These are phyloP conservation scores for Cyclina sinensis DNA, from an alignment of 1,140 invertebrate species.

Conservation along the genomic window DNA sequence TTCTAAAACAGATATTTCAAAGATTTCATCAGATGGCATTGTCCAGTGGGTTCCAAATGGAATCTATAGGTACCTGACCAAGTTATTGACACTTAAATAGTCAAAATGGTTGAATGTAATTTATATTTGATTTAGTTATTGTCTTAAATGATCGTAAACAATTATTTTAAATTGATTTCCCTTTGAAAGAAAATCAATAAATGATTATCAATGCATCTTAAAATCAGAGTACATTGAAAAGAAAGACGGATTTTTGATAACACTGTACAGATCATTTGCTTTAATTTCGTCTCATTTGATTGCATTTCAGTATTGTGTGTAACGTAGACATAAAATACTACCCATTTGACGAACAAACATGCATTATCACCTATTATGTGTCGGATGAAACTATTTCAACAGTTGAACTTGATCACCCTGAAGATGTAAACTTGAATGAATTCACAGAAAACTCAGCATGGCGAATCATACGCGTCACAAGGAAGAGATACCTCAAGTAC, in stretches of 20 bases:
- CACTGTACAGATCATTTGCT: no score
- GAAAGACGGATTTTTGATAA: no score
- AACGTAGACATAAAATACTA: conserved; percentile 57
- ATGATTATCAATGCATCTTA: no score
- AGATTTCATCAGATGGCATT: neutral
- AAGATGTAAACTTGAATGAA: neutral
- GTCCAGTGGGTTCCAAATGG: conserved; percentile 25
- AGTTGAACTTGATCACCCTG: neutral
- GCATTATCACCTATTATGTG: conserved; percentile 38
- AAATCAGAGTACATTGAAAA: no score
- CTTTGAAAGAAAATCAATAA: neutral
- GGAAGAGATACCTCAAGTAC: neutral
- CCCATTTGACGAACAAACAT: conserved; percentile 59
- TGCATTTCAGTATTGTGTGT: conserved; percentile 28
- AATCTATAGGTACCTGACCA: conserved; percentile 29
- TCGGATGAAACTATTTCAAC: conserved; percentile 20
- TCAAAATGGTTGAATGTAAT: neutral
- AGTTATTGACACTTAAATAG: neutral
- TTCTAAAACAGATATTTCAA: neutral
- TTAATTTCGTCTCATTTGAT: no score
- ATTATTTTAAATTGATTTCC: neutral
- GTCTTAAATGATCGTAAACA: neutral
- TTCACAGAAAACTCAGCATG: conserved; percentile 45
- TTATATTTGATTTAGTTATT: neutral
- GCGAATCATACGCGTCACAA: neutral